Evolutionary conservation across 2,888 invertebrate species (phyloP), one percentile per base, ranked within the genome.

Genomic region (Nomada hirtipes): DNA sequence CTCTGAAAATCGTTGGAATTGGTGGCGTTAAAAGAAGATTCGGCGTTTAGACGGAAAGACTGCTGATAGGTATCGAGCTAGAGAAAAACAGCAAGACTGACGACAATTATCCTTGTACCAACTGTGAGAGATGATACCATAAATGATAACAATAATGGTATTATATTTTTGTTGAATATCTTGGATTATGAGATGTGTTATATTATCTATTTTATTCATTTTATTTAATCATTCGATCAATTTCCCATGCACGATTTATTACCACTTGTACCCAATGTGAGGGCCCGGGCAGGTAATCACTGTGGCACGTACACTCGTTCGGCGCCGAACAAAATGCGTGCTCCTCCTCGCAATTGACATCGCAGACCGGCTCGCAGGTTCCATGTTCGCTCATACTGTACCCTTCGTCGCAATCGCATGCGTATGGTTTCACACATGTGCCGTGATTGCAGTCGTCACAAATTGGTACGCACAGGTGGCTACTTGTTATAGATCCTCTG

Each of bases 391-490:
- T 92, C 82, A 89, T 94, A 94, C 73, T 96, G 95, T 91, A 94
- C 2, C 93, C 94, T 0, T 78, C 50, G 15, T 88, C 23, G 74
- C 94, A 94, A 1, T 80, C 73, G 79, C 94, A 94, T 0, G 74
- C 77, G 36, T 91, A 82, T 2, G 94, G 94, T 0, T 91, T 92
- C 4, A 93, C 92, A 77, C 95, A 95, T 60, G 91, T 92, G 3
- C 95, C 95, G 73, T 90, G 89, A 2, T 67, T 20, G 72, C 93
- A 94, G 42, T 88, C 89, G 18, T 81, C 95, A 89, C 97, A 97
- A 1, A 53, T 20, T 69, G 94, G 91, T 86, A 94, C 95, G 89
- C 97, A 97, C 13, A 11, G 42, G 15, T 71, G 53, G 2, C 82
- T 23, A 15, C 9, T 69, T 4, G 65, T 82, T 94, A 95, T 85